Percentiles rank a stretch among this genome's conserved stretches.
Conservation (phyloP, 2,888 invertebrate genomes). For the Acrobasis suavella region DNA sequence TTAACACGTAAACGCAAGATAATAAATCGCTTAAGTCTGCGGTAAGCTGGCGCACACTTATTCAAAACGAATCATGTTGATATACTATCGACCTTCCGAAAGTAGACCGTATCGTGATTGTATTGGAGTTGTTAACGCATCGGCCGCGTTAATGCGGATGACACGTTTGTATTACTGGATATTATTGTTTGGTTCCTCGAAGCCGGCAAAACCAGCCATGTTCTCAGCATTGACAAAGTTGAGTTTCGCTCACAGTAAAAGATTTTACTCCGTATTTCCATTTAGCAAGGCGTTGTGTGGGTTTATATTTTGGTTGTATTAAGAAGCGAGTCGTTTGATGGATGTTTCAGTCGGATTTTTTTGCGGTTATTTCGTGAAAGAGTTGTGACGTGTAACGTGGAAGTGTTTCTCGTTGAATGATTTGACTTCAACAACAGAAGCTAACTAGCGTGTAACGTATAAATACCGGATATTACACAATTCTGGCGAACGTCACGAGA, state of each 20-base stretch:
- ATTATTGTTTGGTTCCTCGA: slow-evolving; percentile 41
- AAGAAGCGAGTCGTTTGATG: slow-evolving; percentile 68
- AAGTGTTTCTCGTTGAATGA: slow-evolving; percentile 46
- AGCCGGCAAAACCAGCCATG: slow-evolving; percentile 52
- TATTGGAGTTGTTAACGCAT: slow-evolving; percentile 66
- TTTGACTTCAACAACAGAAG: slow-evolving; percentile 8
- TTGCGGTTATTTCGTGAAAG: slow-evolving; percentile 57
- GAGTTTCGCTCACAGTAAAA: slow-evolving; percentile 39
- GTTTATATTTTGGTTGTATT: slow-evolving; percentile 69
- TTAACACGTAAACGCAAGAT: slow-evolving; percentile 55
- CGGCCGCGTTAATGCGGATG: slow-evolving; percentile 58
- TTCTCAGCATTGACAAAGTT: slow-evolving; percentile 47
- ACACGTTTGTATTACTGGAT: slow-evolving; percentile 57
- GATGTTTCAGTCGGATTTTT: slow-evolving; percentile 64
- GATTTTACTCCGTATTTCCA: slow-evolving; percentile 52
- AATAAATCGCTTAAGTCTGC: slow-evolving; percentile 55
- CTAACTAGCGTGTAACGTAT: background rate
- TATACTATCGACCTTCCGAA: slow-evolving; percentile 64
- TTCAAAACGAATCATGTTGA: slow-evolving; percentile 72
- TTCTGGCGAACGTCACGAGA: slow-evolving; percentile 32
- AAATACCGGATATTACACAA: slow-evolving; percentile 26
- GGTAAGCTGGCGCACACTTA: slow-evolving; percentile 55
- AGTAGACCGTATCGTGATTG: slow-evolving; percentile 67
- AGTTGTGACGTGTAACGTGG: slow-evolving; percentile 45
- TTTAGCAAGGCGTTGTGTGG: slow-evolving; percentile 63